Evolutionary conservation across 2,888 invertebrate species (phyloP), one percentile per base, ranked within the genome.

Genomic region (Hanleya hanleyi): DNA sequence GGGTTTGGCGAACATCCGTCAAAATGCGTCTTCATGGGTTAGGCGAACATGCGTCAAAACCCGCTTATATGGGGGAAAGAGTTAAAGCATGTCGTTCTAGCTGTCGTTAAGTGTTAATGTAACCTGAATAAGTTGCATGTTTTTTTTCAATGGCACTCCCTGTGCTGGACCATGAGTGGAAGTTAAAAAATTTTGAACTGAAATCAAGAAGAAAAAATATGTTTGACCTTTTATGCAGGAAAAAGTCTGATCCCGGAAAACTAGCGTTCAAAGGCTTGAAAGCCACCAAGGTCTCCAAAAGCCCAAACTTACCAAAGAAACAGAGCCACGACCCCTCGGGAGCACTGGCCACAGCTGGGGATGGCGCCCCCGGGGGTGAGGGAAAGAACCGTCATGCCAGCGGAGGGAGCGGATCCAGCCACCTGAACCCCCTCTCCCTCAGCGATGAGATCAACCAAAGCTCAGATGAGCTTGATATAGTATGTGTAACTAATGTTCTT

Each of bases 261-360:
- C 76, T 83, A 22, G 51, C 81, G 33, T 64, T 64, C 33, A 64
- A 84, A 84, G 67, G 75, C 75, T 50, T 77, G 78, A 66, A 70
- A 77, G 35, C 37, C 35, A 83, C 82, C 73, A 84, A 84, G 71
- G 70, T 75, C 57, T 69, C 81, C 18, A 84, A 83, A 73, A 86
- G 86, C 69, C 86, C 86, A 6, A 83, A 74, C 72, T 70, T 84
- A 69, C 81, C 84, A 36, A 82, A 83, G 70, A 83, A 84, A 65
- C 81, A 79, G 47, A 69, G 65, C 69, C 75, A 12, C 70, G 77
- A 1, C 37, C 51, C 33, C 62, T 51, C 26, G 41, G 41, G 29
- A 15, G 12, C 26, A 15, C 22, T 15, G 12, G 35, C n/a, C 12
- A 1, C 72, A 38, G 64, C 9, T 22, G n/a, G 37, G 0, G 57